phyloP scores from a whole-genome alignment of 1,140 invertebrate genomes.

The Galleria mellonella region DNA sequence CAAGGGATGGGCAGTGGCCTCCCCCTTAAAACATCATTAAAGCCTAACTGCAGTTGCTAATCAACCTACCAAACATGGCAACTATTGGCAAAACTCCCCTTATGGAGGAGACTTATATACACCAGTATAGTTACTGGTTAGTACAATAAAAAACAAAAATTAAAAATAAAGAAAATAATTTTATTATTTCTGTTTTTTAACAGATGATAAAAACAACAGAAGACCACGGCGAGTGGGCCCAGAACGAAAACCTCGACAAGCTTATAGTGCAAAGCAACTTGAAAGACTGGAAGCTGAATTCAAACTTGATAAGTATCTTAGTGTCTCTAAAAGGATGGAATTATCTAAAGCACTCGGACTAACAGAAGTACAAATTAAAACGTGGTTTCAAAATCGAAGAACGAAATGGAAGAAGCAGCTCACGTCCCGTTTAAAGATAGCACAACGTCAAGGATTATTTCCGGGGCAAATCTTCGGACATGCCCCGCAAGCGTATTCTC shows the following conservation, averaged over 20 bases:
- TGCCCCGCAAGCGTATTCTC: constrained; percentile 77
- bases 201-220: constrained; percentile 73
- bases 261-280: constrained; percentile 94
- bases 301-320: constrained; percentile 95
- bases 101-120: no score
- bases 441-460: constrained; percentile 88
- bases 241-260: constrained; percentile 95
- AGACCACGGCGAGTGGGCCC: constrained; percentile 88
- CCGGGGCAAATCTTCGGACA: constrained; percentile 81
- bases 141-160: no score
- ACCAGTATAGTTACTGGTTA: no score
- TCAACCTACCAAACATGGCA: no score
- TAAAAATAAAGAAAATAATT: neutral
- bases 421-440: constrained; percentile 90
- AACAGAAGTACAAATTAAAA: constrained; percentile 98
- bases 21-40: no score
- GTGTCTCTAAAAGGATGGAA: constrained; percentile 95
- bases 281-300: constrained; percentile 94
- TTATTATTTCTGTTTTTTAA: constrained; percentile 12
- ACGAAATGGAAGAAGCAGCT: constrained; percentile 98
- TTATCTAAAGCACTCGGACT: constrained; percentile 90
- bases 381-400: constrained; percentile 96
- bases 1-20: no score
- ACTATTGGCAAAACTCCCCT: no score
- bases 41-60: no score